Evolutionary conservation across 1,140 invertebrate species (phyloP).

Genomic region (Drosophila orosa): DNA sequence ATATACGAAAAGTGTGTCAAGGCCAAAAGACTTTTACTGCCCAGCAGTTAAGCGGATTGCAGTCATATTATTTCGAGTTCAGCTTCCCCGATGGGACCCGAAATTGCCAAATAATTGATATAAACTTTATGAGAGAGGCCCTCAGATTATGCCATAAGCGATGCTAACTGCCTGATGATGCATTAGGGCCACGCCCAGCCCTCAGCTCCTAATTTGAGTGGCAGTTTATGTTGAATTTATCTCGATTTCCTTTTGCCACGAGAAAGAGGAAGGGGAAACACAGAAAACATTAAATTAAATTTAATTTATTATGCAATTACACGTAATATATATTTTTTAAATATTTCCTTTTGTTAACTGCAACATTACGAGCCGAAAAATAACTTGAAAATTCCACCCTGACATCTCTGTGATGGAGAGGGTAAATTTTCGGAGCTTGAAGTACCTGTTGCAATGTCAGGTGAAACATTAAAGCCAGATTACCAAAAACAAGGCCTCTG

Average conservation of each 20-base stretch:
- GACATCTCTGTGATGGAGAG: conserved; percentile 21
- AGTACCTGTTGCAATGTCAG: conserved; percentile 30
- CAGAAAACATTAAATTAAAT: conserved; percentile 31
- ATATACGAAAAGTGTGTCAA: conserved; percentile 60
- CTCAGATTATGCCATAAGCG: conserved; percentile 17
- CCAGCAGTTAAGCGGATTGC: conserved; percentile 54
- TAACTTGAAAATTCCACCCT: conserved; percentile 39
- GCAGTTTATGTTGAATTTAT: conserved; percentile 38
- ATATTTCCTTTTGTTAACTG: conserved; percentile 14
- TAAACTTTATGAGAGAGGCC: conserved; percentile 46
- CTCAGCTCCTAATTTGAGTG: conserved; percentile 57
- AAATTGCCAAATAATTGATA: conserved; percentile 79
- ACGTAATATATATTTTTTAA: conserved; percentile 42
- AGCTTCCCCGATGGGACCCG: conserved; percentile 54
- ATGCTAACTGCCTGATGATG: conserved; percentile 35
- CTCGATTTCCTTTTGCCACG: conserved; percentile 20
- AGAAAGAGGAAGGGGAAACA: conserved; percentile 9
- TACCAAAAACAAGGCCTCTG: conserved; percentile 51
- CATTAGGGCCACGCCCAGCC: conserved; percentile 51
- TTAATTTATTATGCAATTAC: conserved; percentile 67
- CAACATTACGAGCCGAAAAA: conserved; percentile 26
- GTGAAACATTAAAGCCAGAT: conserved; percentile 58
- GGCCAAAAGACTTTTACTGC: conserved; percentile 54
- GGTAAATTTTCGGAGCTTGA: conserved; percentile 2
- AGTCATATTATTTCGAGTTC: conserved; percentile 29